phyloP scores from a whole-genome alignment of 1,140 invertebrate genomes.

The Apis mellifera region DNA sequence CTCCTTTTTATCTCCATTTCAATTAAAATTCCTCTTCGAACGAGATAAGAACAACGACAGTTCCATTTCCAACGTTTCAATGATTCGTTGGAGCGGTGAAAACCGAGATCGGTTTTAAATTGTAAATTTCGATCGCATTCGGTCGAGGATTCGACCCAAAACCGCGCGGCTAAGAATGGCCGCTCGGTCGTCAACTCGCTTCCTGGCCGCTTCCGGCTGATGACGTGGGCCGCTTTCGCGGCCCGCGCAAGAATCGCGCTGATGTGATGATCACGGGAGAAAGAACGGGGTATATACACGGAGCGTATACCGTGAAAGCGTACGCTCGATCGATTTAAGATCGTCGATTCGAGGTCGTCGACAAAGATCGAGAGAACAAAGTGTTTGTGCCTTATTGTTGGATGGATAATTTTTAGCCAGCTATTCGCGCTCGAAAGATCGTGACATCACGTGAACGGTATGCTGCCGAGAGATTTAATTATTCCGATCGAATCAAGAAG shows the following conservation, averaged over 20 bases:
- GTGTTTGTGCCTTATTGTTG: no score
- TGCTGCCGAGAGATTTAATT: neutral
- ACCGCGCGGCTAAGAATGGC: slow-evolving; percentile 25
- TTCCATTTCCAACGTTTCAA: slow-evolving; percentile 46
- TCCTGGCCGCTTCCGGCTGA: slow-evolving; percentile 6
- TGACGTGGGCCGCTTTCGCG: slow-evolving; percentile 17
- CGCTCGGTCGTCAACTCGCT: neutral
- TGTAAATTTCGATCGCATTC: slow-evolving; percentile 70
- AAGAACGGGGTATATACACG: no score
- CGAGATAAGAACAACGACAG: no score
- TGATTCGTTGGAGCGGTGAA: slow-evolving; percentile 58
- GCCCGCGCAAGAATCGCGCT: neutral
- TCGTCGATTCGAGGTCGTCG: neutral
- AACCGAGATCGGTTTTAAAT: slow-evolving; percentile 69
- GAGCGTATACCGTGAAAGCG: no score
- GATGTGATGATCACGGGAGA: no score
- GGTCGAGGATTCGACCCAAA: slow-evolving; percentile 65
- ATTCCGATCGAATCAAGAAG: neutral
- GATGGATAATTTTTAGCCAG: neutral
- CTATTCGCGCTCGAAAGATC: neutral
- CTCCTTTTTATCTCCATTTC: no score
- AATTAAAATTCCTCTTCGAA: no score
- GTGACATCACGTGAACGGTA: neutral
- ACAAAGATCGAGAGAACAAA: neutral
- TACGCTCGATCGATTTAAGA: no score